Evolutionary conservation across 37 sponge, comb jelly and placozoan species (phyloP).

Genomic region (Haliclona indistincta): DNA sequence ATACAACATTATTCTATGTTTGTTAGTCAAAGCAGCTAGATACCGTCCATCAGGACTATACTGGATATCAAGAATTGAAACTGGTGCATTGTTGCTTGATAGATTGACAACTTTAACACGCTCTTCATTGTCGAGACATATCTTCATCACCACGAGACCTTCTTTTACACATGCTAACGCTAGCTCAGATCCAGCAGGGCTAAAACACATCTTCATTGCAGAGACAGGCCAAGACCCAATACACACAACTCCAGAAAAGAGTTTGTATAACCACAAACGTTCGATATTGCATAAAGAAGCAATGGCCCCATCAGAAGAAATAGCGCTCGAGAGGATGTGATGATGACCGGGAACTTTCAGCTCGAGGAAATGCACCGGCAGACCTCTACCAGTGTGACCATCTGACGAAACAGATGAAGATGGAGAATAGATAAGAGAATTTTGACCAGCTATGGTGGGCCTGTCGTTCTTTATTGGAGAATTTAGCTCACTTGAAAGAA

Average conservation of each 20-base stretch:
- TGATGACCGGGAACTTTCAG: constrained; percentile 26
- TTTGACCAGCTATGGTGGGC: not conserved
- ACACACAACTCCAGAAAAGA: constrained; percentile 8
- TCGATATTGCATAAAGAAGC: constrained; percentile 44
- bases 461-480: not conserved
- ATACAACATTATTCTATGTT: constrained; percentile 6
- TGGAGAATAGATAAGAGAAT: not conserved
- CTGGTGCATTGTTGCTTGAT: not conserved
- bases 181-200: constrained; percentile 1
- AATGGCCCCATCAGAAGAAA: constrained; percentile 39
- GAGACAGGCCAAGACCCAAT: not conserved
- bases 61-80: constrained; percentile 16
- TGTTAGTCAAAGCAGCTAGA: constrained; percentile 7
- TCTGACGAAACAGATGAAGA: not conserved
- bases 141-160: not conserved
- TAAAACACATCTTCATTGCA: constrained; percentile 30
- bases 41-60: constrained; percentile 13
- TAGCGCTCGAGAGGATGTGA: constrained; percentile 51
- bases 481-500: not conserved
- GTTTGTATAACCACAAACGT: constrained; percentile 50
- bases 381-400: not conserved
- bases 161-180: constrained; percentile 16
- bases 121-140: not conserved
- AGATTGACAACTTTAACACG: not conserved
- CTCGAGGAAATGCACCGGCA: constrained; percentile 39